These are phyloP conservation scores for Falco biarmicus DNA, from an alignment of 2,797 vertebrate genomes.

Conservation along the genomic window DNA sequence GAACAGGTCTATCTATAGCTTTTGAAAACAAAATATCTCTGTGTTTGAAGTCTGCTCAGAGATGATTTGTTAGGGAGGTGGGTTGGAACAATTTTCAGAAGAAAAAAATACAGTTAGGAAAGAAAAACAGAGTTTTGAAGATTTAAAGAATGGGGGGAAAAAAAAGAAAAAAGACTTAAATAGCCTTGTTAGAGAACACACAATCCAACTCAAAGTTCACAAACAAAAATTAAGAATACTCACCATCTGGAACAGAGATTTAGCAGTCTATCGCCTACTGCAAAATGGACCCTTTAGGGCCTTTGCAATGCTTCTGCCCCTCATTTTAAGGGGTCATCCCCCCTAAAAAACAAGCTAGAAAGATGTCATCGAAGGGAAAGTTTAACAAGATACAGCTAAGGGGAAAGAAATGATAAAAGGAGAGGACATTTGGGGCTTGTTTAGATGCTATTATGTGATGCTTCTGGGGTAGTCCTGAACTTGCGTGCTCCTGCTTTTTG, in stretches of 20 bases:
- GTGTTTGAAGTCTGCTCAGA: conserved; percentile 4
- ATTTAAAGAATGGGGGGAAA: neutral
- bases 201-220: neutral
- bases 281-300: neutral
- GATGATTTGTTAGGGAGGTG: neutral
- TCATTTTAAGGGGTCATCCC: neutral
- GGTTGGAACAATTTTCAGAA: neutral
- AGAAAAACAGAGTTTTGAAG: neutral
- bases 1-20: neutral
- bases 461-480: neutral
- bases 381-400: neutral
- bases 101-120: neutral
- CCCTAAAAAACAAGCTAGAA: neutral
- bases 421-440: neutral
- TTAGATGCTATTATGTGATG: neutral
- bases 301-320: neutral
- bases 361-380: neutral
- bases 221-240: neutral
- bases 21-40: neutral
- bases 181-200: neutral
- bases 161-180: fast-evolving
- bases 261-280: neutral
- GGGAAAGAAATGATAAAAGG: neutral
- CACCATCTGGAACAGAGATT: neutral
- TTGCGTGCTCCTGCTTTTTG: neutral